Conservation (phyloP, 2,888 invertebrate genomes). For the Hypomecis punctinalis region DNA sequence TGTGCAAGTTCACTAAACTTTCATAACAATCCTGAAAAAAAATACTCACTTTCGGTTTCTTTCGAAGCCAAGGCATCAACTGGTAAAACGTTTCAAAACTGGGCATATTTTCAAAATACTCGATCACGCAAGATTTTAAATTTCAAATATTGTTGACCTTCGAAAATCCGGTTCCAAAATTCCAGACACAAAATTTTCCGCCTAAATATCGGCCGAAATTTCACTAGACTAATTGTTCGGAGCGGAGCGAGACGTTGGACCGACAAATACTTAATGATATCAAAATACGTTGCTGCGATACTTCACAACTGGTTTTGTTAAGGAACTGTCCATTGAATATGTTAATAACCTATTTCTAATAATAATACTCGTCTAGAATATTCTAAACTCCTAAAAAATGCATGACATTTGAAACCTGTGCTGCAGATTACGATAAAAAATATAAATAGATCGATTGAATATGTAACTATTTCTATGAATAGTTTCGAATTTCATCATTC, state of each 20-base stretch:
- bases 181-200: not conserved
- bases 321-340: slow-evolving; percentile 19
- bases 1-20: not conserved
- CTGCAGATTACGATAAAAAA: slow-evolving; percentile 9
- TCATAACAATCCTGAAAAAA: not conserved
- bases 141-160: slow-evolving; percentile 8
- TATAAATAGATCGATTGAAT: slow-evolving; percentile 9
- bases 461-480: not conserved
- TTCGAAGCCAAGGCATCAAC: slow-evolving; percentile 27
- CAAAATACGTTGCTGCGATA: not conserved
- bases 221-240: not conserved
- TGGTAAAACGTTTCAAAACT: slow-evolving; percentile 19
- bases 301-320: slow-evolving; percentile 21
- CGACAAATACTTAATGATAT: slow-evolving; percentile 19
- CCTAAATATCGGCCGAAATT: slow-evolving; percentile 1
- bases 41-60: slow-evolving; percentile 26
- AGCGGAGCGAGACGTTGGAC: slow-evolving; percentile 18
- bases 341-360: not conserved
- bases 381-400: slow-evolving; percentile 19
- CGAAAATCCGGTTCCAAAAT: slow-evolving; percentile 17
- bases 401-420: slow-evolving; percentile 26
- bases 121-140: not conserved
- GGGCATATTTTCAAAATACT: slow-evolving; percentile 15
- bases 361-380: slow-evolving; percentile 24
- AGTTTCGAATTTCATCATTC: not conserved